A percentile compares a stretch with the other conserved stretches of the same genome.
These are phyloP conservation scores for Stenodema calcarata DNA, from an alignment of 2,888 invertebrate species.

Conservation along the genomic window DNA sequence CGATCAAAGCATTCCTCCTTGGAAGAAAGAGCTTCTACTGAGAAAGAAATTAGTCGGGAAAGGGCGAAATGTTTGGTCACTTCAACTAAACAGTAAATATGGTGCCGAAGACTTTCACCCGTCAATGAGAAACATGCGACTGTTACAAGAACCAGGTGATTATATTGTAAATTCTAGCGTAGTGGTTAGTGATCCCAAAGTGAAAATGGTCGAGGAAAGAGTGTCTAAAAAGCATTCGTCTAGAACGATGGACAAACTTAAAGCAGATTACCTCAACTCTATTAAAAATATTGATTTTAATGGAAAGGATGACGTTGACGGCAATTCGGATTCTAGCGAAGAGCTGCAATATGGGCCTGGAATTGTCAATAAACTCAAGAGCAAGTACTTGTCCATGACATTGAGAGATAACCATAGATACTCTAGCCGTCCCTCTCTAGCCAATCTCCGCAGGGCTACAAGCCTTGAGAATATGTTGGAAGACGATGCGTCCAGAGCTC, in stretches of 20 bases:
- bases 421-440: constrained; percentile 72
- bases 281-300: constrained; percentile 51
- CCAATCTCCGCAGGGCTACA: constrained; percentile 76
- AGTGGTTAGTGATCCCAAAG: not conserved
- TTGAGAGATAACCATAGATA: constrained; percentile 73
- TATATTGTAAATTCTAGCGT: not conserved
- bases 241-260: constrained; percentile 50
- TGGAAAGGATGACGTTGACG: constrained; percentile 60
- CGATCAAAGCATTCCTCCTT: constrained; percentile 49
- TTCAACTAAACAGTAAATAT: constrained; percentile 32
- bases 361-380: constrained; percentile 85
- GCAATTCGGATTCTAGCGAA: constrained; percentile 70
- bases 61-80: constrained; percentile 16
- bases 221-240: constrained; percentile 19
- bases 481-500: constrained; percentile 62
- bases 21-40: constrained; percentile 53
- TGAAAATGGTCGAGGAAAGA: constrained; percentile 9
- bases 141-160: constrained; percentile 12
- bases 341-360: constrained; percentile 91
- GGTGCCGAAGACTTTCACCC: constrained; percentile 43
- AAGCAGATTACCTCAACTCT: constrained; percentile 57
- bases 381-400: constrained; percentile 85
- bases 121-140: constrained; percentile 14
- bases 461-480: constrained; percentile 86
- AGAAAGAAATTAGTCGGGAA: constrained; percentile 10